Evolutionary conservation across 2,113 vertebrate species (phyloP).

Genomic region (Atrichornis clamosus): DNA sequence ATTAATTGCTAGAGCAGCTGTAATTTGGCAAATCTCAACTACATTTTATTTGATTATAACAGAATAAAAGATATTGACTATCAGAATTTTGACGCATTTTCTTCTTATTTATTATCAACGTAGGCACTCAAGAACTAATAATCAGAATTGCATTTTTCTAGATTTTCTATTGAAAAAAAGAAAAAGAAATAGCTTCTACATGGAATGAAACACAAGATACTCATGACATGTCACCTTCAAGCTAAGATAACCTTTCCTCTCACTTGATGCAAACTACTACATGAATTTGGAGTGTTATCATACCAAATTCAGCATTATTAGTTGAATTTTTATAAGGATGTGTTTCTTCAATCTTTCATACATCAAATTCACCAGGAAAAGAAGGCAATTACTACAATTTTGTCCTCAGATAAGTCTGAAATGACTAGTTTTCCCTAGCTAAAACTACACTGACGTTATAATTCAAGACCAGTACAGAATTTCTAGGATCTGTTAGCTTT

Average conservation of each 20-base stretch:
- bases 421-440: neutral
- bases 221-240: neutral
- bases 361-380: neutral
- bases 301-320: neutral
- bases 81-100: neutral
- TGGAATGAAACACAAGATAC: neutral
- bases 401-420: neutral
- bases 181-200: neutral
- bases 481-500: neutral
- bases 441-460: neutral
- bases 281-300: neutral
- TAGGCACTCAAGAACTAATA: neutral
- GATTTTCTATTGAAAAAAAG: neutral
- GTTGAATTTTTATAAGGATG: neutral
- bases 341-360: neutral
- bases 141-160: neutral
- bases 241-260: neutral
- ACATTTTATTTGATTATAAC: neutral
- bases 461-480: neutral
- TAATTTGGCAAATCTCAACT: neutral
- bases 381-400: neutral
- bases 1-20: neutral
- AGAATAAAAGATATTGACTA: neutral
- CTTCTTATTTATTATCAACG: neutral
- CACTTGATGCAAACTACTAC: neutral